Percentiles rank a stretch among this genome's conserved stretches.
These are phyloP conservation scores for Mesocricetus auratus DNA, from an alignment of 2,113 vertebrate genomes.

Conservation along the genomic window DNA sequence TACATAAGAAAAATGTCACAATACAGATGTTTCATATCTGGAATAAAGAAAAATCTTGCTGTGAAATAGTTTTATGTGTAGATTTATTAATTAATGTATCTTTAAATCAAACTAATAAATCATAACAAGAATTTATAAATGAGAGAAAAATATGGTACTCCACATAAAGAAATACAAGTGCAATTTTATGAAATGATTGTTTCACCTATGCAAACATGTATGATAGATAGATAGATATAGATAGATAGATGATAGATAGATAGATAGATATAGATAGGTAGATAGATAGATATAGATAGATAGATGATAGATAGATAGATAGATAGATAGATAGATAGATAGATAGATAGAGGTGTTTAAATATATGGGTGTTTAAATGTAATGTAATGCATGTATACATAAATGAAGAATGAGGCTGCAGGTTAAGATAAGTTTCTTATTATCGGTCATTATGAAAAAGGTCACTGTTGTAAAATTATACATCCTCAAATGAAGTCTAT, in stretches of 20 bases:
- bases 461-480: not conserved
- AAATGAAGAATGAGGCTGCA: not conserved
- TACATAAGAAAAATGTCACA: not conserved
- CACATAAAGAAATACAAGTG: not conserved
- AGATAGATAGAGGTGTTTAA: not conserved
- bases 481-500: not conserved
- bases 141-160: not conserved
- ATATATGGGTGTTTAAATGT: not conserved
- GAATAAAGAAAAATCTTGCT: not conserved
- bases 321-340: not conserved
- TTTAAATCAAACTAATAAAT: slow-evolving; percentile 40
- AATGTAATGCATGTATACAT: not conserved
- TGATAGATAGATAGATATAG: not conserved
- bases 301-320: not conserved
- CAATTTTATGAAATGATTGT: slow-evolving; percentile 36
- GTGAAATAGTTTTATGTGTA: not conserved
- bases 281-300: not conserved
- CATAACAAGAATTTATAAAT: not conserved
- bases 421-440: slow-evolving; percentile 23
- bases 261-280: not conserved
- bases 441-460: not conserved
- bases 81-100: not conserved
- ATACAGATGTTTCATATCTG: not conserved
- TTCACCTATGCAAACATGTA: not conserved
- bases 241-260: not conserved